Base-by-base conservation (phyloP, 2,797 vertebrate genomes). In the Nyctibius grandis region DNA sequence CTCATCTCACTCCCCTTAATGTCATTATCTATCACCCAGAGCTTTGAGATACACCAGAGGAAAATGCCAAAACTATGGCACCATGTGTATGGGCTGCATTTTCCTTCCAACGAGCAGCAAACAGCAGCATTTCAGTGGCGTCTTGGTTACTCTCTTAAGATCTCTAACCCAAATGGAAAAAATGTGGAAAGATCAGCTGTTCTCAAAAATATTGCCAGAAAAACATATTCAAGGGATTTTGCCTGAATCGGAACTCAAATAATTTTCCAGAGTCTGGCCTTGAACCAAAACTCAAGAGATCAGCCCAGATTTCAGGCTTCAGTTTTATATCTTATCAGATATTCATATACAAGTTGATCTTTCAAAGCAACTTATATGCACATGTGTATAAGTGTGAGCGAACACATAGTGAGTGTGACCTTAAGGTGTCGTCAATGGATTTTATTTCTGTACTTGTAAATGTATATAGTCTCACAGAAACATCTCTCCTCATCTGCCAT, bases 101-200 rank as follows among this genome's bases (percentile, higher is more conserved):
- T 77, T 76, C 82, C 65, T 73, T 60, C 31, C 91, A 76, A 23
- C 6, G 50, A 96, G 53, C 57, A 79, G 69, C 59, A 88, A 95
- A 88, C 77, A 95, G 63, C 85, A 94, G 56, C 47, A 70, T 36
- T 95, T 85, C 95, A 94, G 91, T 91, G 93, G 93, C 94, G 95
- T 94, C 84, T 75, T 64, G 61, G 90, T 96, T 93, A 85, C 72
- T 85, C 74, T 94, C 75, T 64, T 14, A 75, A 88, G 82, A 53
- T 88, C 86, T 81, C 85, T 86, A 95, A 89, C 86, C 87, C 86
- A 88, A 94, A 88, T 17, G 96, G 96, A 95, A 97, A 96, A 96
- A 92, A 95, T 92, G 75, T 94, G 86, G 64, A 92, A 91, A 96
- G 88, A 95, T 96, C 96, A 95, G 94, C 91, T 96, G 95, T 95